Base-by-base conservation (phyloP, 2,797 vertebrate genomes). In the Erethizon dorsatum region DNA sequence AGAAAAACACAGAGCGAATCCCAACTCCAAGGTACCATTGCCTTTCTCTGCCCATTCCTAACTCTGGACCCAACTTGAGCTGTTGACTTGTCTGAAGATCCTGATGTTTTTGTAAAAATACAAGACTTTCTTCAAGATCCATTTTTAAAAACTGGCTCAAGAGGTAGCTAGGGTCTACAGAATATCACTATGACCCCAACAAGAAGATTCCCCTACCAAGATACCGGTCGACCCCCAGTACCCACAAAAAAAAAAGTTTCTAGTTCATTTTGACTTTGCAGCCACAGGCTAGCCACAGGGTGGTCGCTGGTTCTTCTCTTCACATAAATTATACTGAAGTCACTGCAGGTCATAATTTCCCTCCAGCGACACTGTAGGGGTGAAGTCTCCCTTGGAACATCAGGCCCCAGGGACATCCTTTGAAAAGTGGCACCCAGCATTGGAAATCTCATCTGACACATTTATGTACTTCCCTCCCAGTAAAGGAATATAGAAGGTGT, bases 371-470 rank as follows among this genome's bases (percentile, higher is more conserved):
- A 54, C 41, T 31, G 28, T 14, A 94, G 54, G 4, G 45, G 15
- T 7, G 8, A 92, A 52, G 1, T 61, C 15, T 47, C n/a, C 20
- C 52, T 6, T 2, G 33, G 71, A 82, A 77, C 11, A 6, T 10
- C 33, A 2, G 6, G 1, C 22, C 77, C 50, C 56, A 83, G 0
- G 50, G 28, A 52, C 22, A 17, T 83, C 59, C 92, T 89, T 96
- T 88, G 33, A 14, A 57, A 5, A 0, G 9, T 6, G 37, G 65
- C 4, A 37, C 1, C 2, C 47, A 1, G 20, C 20, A 73, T 41
- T n/a, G 22, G 0, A 54, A 80, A 57, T 69, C 95, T 96, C 88
- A 83, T 57, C 37, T 45, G 52, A 97, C 96, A 97, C 10, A 20
- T 78, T 10, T 71, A 8, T 33, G 26, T 1, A 1, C 14, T 96